A percentile compares a stretch with the other conserved stretches of the same genome.
These are phyloP conservation scores for Phyllotreta cruciferae DNA, from an alignment of 2,888 invertebrate genomes.

Conservation along the genomic window DNA sequence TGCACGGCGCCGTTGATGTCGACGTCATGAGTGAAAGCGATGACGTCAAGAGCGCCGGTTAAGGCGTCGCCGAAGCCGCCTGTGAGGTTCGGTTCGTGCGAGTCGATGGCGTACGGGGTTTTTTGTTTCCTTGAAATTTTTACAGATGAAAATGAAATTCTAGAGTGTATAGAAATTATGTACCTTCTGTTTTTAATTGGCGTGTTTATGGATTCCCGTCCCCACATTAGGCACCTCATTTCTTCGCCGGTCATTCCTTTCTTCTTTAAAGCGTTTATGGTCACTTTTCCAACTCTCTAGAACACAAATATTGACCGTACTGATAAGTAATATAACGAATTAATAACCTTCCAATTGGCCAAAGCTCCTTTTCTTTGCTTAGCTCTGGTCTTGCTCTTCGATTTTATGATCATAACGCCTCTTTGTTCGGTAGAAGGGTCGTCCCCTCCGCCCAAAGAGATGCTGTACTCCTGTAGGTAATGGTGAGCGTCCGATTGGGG, in stretches of 20 bases:
- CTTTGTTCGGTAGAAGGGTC: constrained; percentile 85
- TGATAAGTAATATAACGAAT: constrained; percentile 6
- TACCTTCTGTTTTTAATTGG: constrained; percentile 76
- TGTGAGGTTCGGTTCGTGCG: constrained; percentile 59
- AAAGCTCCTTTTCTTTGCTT: constrained; percentile 96
- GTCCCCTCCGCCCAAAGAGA: constrained; percentile 83
- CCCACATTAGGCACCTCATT: constrained; percentile 89
- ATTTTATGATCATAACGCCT: constrained; percentile 98
- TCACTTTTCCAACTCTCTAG: constrained; percentile 86
- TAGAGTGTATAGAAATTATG: constrained; percentile 14
- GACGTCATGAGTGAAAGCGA: constrained; percentile 80
- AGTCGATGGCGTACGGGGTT: constrained; percentile 58
- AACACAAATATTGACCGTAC: constrained; percentile 37
- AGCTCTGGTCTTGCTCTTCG: constrained; percentile 94
- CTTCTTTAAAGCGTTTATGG: constrained; percentile 81
- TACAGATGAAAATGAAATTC: background rate
- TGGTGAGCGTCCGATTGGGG: constrained; percentile 88
- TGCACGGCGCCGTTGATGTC: constrained; percentile 51
- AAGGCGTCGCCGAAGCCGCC: constrained; percentile 69
- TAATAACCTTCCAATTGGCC: constrained; percentile 92
- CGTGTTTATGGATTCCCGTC: constrained; percentile 85
- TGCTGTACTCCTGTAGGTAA: constrained; percentile 94
- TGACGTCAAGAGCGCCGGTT: constrained; percentile 80
- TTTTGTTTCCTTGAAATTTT: constrained; percentile 54
- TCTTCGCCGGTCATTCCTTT: constrained; percentile 87